Evolutionary conservation across 2,797 vertebrate genomes (phyloP), one percentile per base, ranked within the genome.

Genomic region (Psittacula echo): DNA sequence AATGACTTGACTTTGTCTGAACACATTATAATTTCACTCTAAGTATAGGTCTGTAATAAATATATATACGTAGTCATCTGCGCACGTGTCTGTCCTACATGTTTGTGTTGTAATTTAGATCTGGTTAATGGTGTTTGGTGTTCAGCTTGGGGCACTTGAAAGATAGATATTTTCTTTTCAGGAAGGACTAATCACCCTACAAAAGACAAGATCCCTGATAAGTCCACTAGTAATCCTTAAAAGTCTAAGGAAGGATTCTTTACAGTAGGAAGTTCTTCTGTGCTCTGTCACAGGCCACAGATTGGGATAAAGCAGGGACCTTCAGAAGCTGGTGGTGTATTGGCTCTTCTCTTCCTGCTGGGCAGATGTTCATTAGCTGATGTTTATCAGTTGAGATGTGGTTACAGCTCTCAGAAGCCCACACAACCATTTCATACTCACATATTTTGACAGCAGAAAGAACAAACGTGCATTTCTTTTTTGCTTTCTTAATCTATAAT

Each of bases 31-130:
- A 75, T 78, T 78, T 72, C 32, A 48, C 37, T 53, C 23, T 21
- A 66, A 85, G 21, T 11, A 39, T 51, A 24, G 53, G 14, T 44
- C 30, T 3, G 1, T 24, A 80, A 9, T 10, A 10, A 6, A 22
- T 39, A 42, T 3, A 13, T 58, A 23, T 22, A 53, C 6, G 22
- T 32, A 68, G 51, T 21, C 29, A 50, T 39, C 48, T 70, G 23
- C 48, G 37, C n/a, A 29, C 0, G 1, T 1, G 0, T n/a, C 27
- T 73, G 12, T 75, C 85, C 85, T 53, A 68, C 13, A 11, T 13
- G n/a, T 54, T 79, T 70, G 29, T 1, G 2, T 51, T 75, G 30
- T 39, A 50, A 24, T 86, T 78, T 53, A 73, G 20, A 84, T 58
- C 32, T 5, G 6, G 39, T 5, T 42, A 48, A 42, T 3, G 1